Percentiles rank a stretch among this genome's conserved stretches.
Conservation (phyloP, 2,888 invertebrate species). For the Octonoba sinensis region DNA sequence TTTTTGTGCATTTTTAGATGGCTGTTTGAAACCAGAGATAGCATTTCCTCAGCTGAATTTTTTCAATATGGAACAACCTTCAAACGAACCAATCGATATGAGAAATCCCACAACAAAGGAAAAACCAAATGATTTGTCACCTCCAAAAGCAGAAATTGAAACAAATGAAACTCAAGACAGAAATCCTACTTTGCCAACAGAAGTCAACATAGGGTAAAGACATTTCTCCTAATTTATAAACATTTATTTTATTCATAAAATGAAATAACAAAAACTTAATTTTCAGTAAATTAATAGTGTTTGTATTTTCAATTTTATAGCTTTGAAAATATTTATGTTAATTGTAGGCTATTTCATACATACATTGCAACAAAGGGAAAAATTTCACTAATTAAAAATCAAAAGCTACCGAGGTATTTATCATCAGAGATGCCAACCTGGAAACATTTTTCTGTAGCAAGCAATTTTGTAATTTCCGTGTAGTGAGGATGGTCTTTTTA, state of each 20-base stretch:
- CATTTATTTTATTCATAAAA: not conserved
- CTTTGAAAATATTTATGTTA: not conserved
- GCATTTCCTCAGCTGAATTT: slow-evolving; percentile 55
- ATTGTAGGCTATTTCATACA: too few species aligned
- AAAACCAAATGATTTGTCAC: slow-evolving; percentile 16
- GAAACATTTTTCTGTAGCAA: too few species aligned
- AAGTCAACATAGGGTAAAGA: slow-evolving; percentile 34
- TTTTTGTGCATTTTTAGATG: slow-evolving; percentile 20
- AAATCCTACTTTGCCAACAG: slow-evolving; percentile 13
- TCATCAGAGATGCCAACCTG: too few species aligned
- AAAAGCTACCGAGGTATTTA: too few species aligned
- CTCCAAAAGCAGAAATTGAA: slow-evolving; percentile 23
- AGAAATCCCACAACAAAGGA: slow-evolving; percentile 43
- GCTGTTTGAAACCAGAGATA: slow-evolving; percentile 46
- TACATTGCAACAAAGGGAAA: too few species aligned
- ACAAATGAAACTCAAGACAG: slow-evolving; percentile 23
- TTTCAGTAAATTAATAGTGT: too few species aligned
- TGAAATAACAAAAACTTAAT: too few species aligned
- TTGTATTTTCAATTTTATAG: not conserved
- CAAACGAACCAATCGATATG: slow-evolving; percentile 57
- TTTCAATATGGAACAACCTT: slow-evolving; percentile 26
- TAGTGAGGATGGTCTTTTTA: too few species aligned
- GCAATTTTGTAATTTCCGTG: too few species aligned
- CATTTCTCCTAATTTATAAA: not conserved
- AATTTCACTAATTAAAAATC: too few species aligned